Conservation (phyloP, 1,140 invertebrate genomes). For the Drosophila pachea region DNA sequence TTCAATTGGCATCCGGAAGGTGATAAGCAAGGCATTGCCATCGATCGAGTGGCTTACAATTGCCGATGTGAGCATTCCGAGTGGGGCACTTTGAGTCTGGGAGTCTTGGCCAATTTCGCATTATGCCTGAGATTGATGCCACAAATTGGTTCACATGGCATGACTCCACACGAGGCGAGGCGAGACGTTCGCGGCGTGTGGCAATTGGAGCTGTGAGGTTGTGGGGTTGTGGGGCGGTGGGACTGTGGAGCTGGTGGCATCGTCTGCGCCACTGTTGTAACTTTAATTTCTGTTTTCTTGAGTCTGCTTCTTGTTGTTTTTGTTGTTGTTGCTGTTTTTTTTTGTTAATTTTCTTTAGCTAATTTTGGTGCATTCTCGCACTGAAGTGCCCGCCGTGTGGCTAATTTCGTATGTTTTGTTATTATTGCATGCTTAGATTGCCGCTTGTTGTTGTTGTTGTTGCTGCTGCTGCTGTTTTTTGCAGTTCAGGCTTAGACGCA, state of each 20-base stretch:
- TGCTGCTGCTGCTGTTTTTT: constrained; percentile 18
- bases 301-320: constrained; percentile 4
- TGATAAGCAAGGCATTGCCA: not conserved
- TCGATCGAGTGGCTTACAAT: not conserved
- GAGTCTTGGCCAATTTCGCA: constrained; percentile 65
- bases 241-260: constrained; percentile 14
- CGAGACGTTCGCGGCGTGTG: not conserved
- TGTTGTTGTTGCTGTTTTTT: not conserved
- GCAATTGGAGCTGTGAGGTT: not conserved
- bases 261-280: constrained; percentile 61
- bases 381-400: constrained; percentile 60
- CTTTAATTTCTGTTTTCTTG: constrained; percentile 75
- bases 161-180: constrained; percentile 37
- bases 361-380: constrained; percentile 73
- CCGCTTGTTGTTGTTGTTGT: constrained; percentile 37
- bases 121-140: constrained; percentile 78
- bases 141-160: constrained; percentile 78
- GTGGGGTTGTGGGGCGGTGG: not conserved
- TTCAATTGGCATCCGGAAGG: not conserved
- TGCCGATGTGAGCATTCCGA: constrained; percentile 2
- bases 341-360: constrained; percentile 46
- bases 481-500: constrained; percentile 29
- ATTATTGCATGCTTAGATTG: constrained; percentile 61
- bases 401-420: constrained; percentile 68
- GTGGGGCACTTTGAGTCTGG: not conserved